Conservation (phyloP, 2,888 invertebrate species). For the Cheiracanthium punctorium region DNA sequence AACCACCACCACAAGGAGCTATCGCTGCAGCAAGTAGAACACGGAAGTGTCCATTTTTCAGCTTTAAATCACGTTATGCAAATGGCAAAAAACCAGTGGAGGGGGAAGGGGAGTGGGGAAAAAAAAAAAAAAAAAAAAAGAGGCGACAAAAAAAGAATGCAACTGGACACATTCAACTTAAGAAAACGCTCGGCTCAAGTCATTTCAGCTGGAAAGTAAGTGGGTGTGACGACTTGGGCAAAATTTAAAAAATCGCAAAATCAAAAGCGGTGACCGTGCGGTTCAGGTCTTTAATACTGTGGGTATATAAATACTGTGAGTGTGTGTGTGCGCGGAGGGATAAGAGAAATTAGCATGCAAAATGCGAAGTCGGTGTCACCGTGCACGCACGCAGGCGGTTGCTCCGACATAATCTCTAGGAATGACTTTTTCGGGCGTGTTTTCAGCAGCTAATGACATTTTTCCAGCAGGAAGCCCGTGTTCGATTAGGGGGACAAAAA, state of each 20-base stretch:
- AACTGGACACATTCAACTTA: neutral
- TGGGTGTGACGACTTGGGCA: neutral
- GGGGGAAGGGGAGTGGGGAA: neutral
- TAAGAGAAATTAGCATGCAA: neutral
- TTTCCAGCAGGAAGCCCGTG: slow-evolving; percentile 6
- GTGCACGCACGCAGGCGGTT: neutral
- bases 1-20: too few species aligned
- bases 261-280: neutral
- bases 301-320: neutral
- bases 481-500: neutral
- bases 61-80: neutral
- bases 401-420: neutral
- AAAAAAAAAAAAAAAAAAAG: too few species aligned
- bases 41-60: neutral
- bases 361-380: neutral
- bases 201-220: neutral
- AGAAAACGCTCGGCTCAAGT: neutral
- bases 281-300: neutral
- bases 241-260: neutral
- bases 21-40: too few species aligned
- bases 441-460: slow-evolving; percentile 1
- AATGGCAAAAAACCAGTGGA: neutral
- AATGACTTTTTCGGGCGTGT: slow-evolving; percentile 17
- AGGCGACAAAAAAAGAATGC: neutral
- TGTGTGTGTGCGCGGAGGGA: too few species aligned